These are phyloP conservation scores for Scelioninae gen. 2 DNA, from an alignment of 2,888 invertebrate genomes.

Conservation along the genomic window DNA sequence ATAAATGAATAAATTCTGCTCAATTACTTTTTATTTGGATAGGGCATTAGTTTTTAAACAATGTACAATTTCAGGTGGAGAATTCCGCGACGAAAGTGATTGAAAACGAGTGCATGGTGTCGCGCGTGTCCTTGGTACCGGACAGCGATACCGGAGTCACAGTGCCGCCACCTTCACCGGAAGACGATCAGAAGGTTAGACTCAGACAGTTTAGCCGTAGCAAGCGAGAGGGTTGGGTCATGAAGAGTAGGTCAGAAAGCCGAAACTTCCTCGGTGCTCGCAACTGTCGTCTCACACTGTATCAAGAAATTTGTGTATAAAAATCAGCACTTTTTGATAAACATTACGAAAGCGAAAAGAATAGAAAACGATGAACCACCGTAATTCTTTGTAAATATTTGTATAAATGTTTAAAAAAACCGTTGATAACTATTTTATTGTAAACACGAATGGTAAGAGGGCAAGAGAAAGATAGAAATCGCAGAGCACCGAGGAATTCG, in stretches of 20 bases:
- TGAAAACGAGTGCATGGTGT: slow-evolving; percentile 37
- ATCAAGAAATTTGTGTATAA: slow-evolving; percentile 71
- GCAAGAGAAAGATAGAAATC: slow-evolving; percentile 25
- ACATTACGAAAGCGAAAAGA: background rate
- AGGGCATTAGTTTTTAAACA: no score
- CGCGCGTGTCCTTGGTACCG: slow-evolving; percentile 54
- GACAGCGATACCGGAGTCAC: slow-evolving; percentile 49
- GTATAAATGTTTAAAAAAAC: slow-evolving; percentile 27
- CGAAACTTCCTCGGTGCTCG: slow-evolving; percentile 61
- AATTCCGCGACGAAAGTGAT: slow-evolving; percentile 2
- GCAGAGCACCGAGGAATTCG: slow-evolving; percentile 49
- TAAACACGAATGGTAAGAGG: slow-evolving; percentile 2
- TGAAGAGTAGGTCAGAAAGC: slow-evolving; percentile 60
- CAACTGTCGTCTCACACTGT: slow-evolving; percentile 64
- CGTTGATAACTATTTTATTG: slow-evolving; percentile 14
- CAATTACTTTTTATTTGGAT: no score
- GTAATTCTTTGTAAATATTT: slow-evolving; percentile 45
- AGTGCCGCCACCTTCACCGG: slow-evolving; percentile 61
- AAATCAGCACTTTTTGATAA: background rate
- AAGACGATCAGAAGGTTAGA: slow-evolving; percentile 71
- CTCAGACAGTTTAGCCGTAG: slow-evolving; percentile 62
- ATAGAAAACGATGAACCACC: slow-evolving; percentile 29
- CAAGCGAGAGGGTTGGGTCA: slow-evolving; percentile 65
- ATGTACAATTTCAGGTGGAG: no score
- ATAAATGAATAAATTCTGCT: no score